Conservation (phyloP, 92 coral and sea anemone species). For the Galaxea fascicularis region DNA sequence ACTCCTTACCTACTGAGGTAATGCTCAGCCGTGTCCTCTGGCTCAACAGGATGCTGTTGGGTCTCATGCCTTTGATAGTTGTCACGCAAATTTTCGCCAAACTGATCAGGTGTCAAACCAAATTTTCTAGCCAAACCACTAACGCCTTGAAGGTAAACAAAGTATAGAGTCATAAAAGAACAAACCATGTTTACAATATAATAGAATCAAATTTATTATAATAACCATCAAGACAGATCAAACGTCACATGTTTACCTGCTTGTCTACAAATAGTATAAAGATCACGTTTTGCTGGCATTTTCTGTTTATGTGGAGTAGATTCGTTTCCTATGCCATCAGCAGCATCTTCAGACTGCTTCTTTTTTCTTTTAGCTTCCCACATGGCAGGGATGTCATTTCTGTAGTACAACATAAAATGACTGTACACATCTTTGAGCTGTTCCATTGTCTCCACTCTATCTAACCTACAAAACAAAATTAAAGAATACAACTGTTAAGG, state of each 20-base stretch:
- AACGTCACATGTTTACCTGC: constrained; percentile 62
- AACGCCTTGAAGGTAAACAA: constrained; percentile 65
- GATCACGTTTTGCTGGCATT: constrained; percentile 94
- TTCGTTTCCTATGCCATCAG: constrained; percentile 56
- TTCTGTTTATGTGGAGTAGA: constrained; percentile 76
- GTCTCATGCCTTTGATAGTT: constrained; percentile 98
- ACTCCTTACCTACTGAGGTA: constrained; percentile 78
- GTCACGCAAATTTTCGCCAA: constrained; percentile 98
- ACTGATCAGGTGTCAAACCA: constrained; percentile 99
- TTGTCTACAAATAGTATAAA: constrained; percentile 92
- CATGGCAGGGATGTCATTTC: constrained; percentile 95
- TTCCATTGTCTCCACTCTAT: constrained; percentile 91
- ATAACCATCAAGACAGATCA: too few species aligned
- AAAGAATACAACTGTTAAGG: background rate
- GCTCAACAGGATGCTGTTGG: constrained; percentile 95
- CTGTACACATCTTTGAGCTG: constrained; percentile 96
- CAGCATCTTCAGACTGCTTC: constrained; percentile 53
- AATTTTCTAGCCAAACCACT: constrained; percentile 96
- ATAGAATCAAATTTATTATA: too few species aligned
- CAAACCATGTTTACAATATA: background rate
- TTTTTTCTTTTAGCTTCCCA: constrained; percentile 86
- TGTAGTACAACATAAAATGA: constrained; percentile 96
- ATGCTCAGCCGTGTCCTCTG: constrained; percentile 91
- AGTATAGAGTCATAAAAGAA: background rate
- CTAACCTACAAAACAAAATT: constrained; percentile 71